Conservation (phyloP, 2,797 vertebrate genomes). For the Vultur gryphus region DNA sequence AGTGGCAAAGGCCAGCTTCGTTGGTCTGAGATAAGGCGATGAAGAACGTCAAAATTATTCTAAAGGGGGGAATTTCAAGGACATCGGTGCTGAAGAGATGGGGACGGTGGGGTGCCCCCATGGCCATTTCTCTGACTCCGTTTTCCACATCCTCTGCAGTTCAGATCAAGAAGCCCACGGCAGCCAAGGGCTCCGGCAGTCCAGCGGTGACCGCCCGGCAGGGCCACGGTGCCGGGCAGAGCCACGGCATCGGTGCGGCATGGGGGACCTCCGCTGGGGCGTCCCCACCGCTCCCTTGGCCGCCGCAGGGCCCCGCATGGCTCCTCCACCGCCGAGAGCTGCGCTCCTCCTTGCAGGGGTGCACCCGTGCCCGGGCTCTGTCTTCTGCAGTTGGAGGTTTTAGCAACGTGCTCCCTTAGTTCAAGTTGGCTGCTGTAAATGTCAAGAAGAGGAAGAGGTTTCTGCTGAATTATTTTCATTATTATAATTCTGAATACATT, state of each 20-base stretch:
- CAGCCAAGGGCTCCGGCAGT: not conserved
- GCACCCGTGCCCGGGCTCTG: not conserved
- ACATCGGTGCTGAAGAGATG: not conserved
- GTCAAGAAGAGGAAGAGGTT: not conserved
- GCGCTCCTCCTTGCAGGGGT: not conserved
- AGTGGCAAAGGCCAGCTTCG: not conserved
- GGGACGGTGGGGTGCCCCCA: not conserved
- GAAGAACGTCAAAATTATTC: not conserved
- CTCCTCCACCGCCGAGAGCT: too few relatives aligned
- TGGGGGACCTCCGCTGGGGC: not conserved
- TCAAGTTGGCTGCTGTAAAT: not conserved
- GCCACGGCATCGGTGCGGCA: not conserved
- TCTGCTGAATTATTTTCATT: not conserved
- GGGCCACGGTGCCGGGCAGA: not conserved
- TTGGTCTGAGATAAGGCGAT: not conserved
- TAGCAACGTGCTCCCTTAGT: not conserved
- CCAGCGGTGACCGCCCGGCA: fast-evolving
- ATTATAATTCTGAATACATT: not conserved
- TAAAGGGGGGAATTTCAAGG: too few relatives aligned
- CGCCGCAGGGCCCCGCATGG: not conserved
- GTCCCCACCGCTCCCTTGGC: not conserved
- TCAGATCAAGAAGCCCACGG: not conserved
- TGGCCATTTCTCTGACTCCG: not conserved
- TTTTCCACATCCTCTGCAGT: not conserved
- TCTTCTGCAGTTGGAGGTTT: not conserved